These are phyloP conservation scores for Lapara coniferarum DNA, from an alignment of 2,888 invertebrate species.

Conservation along the genomic window DNA sequence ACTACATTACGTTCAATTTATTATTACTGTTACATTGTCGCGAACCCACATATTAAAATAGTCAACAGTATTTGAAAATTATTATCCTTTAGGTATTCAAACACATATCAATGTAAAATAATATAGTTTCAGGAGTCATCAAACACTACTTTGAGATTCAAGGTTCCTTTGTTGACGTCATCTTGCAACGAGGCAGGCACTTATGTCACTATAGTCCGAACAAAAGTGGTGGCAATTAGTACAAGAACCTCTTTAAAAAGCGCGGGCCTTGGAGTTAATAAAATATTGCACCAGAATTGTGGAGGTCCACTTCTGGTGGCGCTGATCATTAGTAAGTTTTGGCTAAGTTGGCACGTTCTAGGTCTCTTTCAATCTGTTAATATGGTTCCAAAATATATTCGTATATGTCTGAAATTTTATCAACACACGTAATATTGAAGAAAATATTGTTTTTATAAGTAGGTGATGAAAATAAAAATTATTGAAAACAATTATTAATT, in stretches of 20 bases:
- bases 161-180: slow-evolving; percentile 5
- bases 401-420: no score
- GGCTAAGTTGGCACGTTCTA: not conserved
- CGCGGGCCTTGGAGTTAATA: slow-evolving; percentile 33
- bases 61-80: no score
- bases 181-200: not conserved
- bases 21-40: no score
- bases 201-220: slow-evolving; percentile 10
- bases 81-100: no score
- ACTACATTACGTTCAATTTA: no score
- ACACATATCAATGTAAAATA: no score
- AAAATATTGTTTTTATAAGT: not conserved
- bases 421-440: not conserved
- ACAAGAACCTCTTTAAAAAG: slow-evolving; percentile 9
- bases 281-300: slow-evolving; percentile 40
- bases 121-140: not conserved
- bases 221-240: slow-evolving; percentile 19
- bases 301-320: slow-evolving; percentile 33
- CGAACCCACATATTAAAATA: no score
- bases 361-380: not conserved
- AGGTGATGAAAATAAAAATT: no score
- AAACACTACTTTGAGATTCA: not conserved
- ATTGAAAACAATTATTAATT: not conserved
- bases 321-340: slow-evolving; percentile 36
- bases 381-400: not conserved